Conservation (phyloP, 2,888 invertebrate genomes). For the Poecilobothrus nobilitatus region DNA sequence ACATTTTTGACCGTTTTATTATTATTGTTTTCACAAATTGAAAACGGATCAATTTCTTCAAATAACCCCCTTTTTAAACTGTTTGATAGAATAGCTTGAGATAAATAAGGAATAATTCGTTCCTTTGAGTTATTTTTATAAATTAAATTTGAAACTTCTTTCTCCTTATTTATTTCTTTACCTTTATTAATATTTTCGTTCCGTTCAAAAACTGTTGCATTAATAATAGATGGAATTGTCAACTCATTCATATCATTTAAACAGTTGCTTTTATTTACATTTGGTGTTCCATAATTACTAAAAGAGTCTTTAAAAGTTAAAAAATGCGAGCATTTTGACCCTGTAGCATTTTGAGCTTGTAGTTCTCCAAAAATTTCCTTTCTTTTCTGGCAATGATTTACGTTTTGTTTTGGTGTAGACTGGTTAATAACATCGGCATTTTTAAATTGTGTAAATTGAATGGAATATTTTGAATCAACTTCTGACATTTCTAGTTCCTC, state of each 20-base stretch:
- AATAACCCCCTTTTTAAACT: not conserved
- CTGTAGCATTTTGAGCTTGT: too few species aligned
- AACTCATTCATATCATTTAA: too few species aligned
- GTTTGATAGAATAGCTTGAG: not conserved
- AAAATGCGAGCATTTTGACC: too few species aligned
- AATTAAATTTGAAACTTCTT: not conserved
- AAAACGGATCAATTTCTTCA: not conserved
- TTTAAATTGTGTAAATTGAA: slow-evolving; percentile 16
- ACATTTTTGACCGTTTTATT: too few species aligned
- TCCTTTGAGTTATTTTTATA: too few species aligned
- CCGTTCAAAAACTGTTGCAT: too few species aligned
- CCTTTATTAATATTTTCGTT: too few species aligned
- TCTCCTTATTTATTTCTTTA: too few species aligned
- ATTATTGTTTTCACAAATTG: not conserved
- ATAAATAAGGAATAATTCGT: too few species aligned
- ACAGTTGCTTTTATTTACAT: slow-evolving; percentile 1
- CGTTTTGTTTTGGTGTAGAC: slow-evolving; percentile 15
- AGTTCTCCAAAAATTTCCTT: not conserved
- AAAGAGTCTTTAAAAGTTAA: not conserved
- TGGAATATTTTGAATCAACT: slow-evolving; percentile 19
- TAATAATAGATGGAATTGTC: too few species aligned
- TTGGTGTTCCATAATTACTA: not conserved
- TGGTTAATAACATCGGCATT: slow-evolving; percentile 2
- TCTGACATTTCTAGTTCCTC: not conserved
- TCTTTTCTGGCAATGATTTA: slow-evolving; percentile 9